phyloP scores from a whole-genome alignment of 2,797 vertebrate genomes.

The Lateolabrax maculatus region DNA sequence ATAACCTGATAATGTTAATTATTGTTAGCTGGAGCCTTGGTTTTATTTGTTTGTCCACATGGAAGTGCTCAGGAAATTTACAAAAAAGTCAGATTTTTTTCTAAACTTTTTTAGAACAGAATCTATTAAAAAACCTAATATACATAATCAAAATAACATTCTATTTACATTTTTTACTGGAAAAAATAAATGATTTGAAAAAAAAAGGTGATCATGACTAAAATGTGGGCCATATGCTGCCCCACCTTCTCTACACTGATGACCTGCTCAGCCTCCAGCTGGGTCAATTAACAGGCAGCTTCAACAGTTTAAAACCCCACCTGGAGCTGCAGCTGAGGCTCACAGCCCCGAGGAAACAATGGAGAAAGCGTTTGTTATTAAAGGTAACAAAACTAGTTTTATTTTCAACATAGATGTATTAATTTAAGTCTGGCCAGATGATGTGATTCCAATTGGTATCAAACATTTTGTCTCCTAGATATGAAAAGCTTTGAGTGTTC shows the following conservation, averaged over 20 bases:
- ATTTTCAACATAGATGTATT: neutral
- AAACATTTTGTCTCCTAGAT: slow-evolving; percentile 58
- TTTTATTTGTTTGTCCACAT: neutral
- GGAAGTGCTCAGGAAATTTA: neutral
- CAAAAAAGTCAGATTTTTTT: neutral
- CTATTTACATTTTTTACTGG: neutral
- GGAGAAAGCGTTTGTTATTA: slow-evolving; percentile 48
- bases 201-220: neutral
- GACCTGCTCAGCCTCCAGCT: slow-evolving; percentile 58
- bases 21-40: neutral
- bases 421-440: neutral
- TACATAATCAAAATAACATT: neutral
- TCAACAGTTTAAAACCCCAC: slow-evolving; percentile 62
- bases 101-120: neutral
- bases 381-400: slow-evolving; percentile 47
- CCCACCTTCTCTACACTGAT: slow-evolving; percentile 38
- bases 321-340: neutral
- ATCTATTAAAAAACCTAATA: neutral
- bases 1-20: neutral
- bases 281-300: slow-evolving; percentile 63
- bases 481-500: slow-evolving; percentile 68
- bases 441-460: neutral
- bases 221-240: neutral
- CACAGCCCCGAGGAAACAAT: slow-evolving; percentile 34
- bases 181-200: neutral